Percentiles rank a stretch among this genome's conserved stretches.
phyloP scores from a whole-genome alignment of 2,113 vertebrate species.

The Candoia aspera region DNA sequence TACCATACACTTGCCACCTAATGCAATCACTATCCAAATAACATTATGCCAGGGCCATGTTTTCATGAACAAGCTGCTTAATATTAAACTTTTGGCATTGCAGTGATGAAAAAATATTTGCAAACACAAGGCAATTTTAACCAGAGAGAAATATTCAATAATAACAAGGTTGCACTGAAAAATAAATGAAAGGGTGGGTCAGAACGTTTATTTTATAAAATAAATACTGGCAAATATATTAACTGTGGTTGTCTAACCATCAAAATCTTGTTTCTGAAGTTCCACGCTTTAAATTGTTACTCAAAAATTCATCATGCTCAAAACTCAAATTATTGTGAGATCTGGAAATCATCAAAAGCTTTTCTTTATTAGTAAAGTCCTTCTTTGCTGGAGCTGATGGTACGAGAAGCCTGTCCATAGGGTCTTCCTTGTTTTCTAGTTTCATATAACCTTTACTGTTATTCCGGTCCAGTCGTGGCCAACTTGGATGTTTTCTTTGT shows the following conservation, averaged over 20 bases:
- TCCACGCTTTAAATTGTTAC: slow-evolving; percentile 89
- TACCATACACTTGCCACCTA: not conserved
- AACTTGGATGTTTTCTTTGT: slow-evolving; percentile 95
- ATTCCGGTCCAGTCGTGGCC: slow-evolving; percentile 93
- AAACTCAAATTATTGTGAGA: slow-evolving; percentile 98
- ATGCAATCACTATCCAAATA: not conserved
- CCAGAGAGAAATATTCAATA: slow-evolving; percentile 55
- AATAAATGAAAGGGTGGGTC: slow-evolving; percentile 57
- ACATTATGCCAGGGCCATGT: not conserved
- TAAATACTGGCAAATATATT: slow-evolving; percentile 58
- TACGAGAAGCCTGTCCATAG: slow-evolving; percentile 83
- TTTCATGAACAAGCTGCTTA: slow-evolving; percentile 17
- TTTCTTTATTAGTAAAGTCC: slow-evolving; percentile 96
- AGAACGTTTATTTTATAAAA: slow-evolving; percentile 64
- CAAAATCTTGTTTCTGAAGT: slow-evolving; percentile 96
- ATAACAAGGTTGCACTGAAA: slow-evolving; percentile 60
- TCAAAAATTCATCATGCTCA: slow-evolving; percentile 93
- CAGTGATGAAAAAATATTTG: slow-evolving; percentile 52
- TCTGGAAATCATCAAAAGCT: slow-evolving; percentile 97
- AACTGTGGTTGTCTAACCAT: slow-evolving; percentile 56
- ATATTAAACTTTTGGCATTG: slow-evolving; percentile 47
- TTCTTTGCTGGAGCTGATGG: slow-evolving; percentile 74
- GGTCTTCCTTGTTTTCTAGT: slow-evolving; percentile 95
- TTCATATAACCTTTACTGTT: slow-evolving; percentile 94
- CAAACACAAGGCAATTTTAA: slow-evolving; percentile 51